Evolutionary conservation across 2,888 invertebrate genomes (phyloP).

Genomic region (Antheraea assamensis): DNA sequence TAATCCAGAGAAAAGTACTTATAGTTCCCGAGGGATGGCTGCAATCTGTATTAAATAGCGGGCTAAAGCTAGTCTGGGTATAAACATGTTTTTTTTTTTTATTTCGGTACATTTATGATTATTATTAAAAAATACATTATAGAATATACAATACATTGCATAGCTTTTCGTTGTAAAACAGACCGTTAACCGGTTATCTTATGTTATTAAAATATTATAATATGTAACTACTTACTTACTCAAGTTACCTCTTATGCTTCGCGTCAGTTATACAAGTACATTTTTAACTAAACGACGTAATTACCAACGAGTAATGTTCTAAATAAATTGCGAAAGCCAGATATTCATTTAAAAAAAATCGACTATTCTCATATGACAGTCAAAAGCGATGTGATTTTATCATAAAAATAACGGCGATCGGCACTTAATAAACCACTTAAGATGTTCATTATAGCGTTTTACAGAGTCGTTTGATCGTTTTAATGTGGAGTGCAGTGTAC

Average conservation of each 20-base stretch:
- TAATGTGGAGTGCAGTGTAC: conserved; percentile 62
- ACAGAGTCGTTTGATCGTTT: conserved; percentile 70
- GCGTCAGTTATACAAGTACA: neutral
- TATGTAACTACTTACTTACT: neutral
- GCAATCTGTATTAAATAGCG: too few relatives aligned
- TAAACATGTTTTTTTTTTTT: too few relatives aligned
- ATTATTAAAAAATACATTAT: too few relatives aligned
- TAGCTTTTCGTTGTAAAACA: neutral
- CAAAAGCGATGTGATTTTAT: conserved; percentile 57
- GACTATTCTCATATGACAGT: conserved; percentile 55
- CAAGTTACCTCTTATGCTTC: neutral
- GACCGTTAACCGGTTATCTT: too few relatives aligned
- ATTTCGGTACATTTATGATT: too few relatives aligned
- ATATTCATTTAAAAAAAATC: conserved; percentile 12
- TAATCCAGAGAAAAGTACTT: too few relatives aligned
- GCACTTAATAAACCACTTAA: conserved; percentile 80
- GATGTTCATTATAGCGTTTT: conserved; percentile 73
- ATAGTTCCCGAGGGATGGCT: too few relatives aligned
- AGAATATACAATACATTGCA: too few relatives aligned
- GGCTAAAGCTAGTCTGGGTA: too few relatives aligned
- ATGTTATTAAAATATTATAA: neutral
- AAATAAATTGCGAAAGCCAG: neutral
- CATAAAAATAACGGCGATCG: conserved; percentile 77
- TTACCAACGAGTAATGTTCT: neutral
- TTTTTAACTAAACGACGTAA: neutral